A percentile compares a stretch with the other conserved stretches of the same genome.
Evolutionary conservation across 1,140 invertebrate species (phyloP).

Genomic region (Lordiphosa clarofinis): DNA sequence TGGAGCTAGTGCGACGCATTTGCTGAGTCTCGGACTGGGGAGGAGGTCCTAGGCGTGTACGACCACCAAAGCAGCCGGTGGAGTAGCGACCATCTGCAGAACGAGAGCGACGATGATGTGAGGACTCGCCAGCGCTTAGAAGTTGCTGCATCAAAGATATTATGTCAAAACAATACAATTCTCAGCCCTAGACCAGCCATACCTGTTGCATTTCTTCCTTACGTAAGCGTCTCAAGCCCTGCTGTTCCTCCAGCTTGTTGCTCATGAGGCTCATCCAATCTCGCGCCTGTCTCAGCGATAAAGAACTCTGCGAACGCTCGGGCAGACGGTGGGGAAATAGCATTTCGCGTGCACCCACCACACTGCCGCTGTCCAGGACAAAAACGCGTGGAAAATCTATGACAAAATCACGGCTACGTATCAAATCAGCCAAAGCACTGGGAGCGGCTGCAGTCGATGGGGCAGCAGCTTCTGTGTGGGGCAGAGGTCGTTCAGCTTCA

Average conservation of each 20-base stretch:
- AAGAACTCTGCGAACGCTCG: slow-evolving; percentile 70
- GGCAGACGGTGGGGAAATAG: slow-evolving; percentile 59
- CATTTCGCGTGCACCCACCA: slow-evolving; percentile 52
- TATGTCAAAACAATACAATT: background rate
- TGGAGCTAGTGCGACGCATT: slow-evolving; percentile 43
- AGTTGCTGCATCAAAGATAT: slow-evolving; percentile 40
- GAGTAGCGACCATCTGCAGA: slow-evolving; percentile 72
- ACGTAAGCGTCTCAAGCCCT: slow-evolving; percentile 56
- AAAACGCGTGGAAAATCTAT: slow-evolving; percentile 75
- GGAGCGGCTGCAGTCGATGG: slow-evolving; percentile 6
- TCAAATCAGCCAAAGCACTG: slow-evolving; percentile 52
- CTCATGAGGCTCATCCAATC: slow-evolving; percentile 71
- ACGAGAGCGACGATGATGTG: slow-evolving; percentile 60
- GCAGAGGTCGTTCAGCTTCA: slow-evolving; percentile 46
- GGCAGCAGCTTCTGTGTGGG: background rate
- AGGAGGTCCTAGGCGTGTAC: slow-evolving; percentile 29
- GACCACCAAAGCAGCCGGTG: slow-evolving; percentile 58
- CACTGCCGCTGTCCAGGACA: slow-evolving; percentile 59
- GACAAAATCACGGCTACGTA: slow-evolving; percentile 71
- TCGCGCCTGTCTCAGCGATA: slow-evolving; percentile 63
- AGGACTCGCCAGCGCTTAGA: slow-evolving; percentile 55
- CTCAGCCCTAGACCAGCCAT: background rate
- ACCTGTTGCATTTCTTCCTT: slow-evolving; percentile 77
- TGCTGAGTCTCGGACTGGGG: slow-evolving; percentile 9
- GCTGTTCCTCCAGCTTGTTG: slow-evolving; percentile 73